A percentile compares a stretch with the other conserved stretches of the same genome.
Conservation (phyloP, 1,140 invertebrate species). For the Drosophila sechellia region DNA sequence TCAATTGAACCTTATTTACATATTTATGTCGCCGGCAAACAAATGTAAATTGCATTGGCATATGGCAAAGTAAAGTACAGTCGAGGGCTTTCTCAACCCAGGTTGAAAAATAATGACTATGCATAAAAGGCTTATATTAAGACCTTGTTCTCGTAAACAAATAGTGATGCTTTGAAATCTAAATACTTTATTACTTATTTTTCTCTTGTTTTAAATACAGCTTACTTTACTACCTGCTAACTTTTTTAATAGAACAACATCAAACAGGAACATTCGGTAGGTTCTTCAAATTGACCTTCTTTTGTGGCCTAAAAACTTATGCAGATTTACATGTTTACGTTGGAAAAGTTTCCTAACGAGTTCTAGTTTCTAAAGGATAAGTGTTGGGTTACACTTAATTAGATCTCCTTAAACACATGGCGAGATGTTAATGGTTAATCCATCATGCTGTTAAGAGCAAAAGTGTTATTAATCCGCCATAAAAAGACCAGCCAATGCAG, state of each 20-base stretch:
- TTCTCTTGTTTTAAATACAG: too few relatives aligned
- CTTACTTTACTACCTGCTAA: neutral
- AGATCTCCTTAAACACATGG: neutral
- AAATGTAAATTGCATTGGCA: slow-evolving; percentile 31
- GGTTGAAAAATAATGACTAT: neutral
- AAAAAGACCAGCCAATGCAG: neutral
- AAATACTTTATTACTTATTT: too few relatives aligned
- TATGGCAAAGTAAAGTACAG: slow-evolving; percentile 12
- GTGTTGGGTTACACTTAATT: slow-evolving; percentile 14
- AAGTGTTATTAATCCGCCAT: slow-evolving; percentile 3
- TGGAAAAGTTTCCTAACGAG: slow-evolving; percentile 13
- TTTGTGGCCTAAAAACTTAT: slow-evolving; percentile 1
- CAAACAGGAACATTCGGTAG: slow-evolving; percentile 3
- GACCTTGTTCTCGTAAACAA: too few relatives aligned
- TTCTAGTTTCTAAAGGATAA: neutral
- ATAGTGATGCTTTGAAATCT: too few relatives aligned
- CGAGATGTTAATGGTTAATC: neutral
- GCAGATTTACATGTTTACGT: slow-evolving; percentile 11
- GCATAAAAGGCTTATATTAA: too few relatives aligned
- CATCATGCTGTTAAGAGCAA: neutral
- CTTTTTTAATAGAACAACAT: slow-evolving; percentile 16
- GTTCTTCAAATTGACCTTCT: neutral
- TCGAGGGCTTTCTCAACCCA: neutral
- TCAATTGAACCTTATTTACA: slow-evolving; percentile 42
- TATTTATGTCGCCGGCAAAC: slow-evolving; percentile 39